Evolutionary conservation across 2,113 vertebrate species (phyloP).

Genomic region (Erythrocebus patas): DNA sequence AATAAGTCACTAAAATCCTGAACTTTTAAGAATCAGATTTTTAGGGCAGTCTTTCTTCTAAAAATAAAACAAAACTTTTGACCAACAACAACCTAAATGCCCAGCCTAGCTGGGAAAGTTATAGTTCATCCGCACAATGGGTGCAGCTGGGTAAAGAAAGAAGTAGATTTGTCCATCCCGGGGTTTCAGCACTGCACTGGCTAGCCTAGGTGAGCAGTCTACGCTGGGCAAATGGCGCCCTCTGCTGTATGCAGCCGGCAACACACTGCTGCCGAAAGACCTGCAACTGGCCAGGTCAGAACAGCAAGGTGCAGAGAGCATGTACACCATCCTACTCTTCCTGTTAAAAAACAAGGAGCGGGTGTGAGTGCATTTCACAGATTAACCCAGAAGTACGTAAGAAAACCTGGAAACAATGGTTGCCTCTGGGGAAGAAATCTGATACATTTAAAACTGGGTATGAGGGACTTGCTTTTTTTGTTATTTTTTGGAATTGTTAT

Average conservation of each 20-base stretch:
- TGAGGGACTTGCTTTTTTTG: neutral
- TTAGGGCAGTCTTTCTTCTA: neutral
- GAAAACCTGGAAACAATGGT: neutral
- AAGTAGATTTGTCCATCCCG: neutral
- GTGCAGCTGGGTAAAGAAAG: neutral
- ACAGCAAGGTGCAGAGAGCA: neutral
- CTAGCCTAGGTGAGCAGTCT: neutral
- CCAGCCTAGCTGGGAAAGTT: neutral
- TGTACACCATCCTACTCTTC: neutral
- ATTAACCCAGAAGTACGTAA: neutral
- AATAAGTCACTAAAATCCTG: neutral
- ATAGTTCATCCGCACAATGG: neutral
- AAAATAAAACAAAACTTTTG: neutral
- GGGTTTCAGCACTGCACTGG: rapidly evolving
- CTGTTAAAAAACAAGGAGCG: neutral
- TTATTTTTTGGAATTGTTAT: neutral
- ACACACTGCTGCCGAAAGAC: neutral
- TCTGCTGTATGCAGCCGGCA: neutral
- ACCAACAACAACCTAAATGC: neutral
- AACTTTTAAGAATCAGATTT: neutral
- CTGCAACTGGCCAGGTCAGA: neutral
- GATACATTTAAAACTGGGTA: neutral
- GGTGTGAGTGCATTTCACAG: neutral
- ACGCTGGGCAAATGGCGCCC: neutral
- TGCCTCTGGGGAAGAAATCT: neutral